Evolutionary conservation across 2,888 invertebrate species (phyloP).

Genomic region (Drosophila melanosoma): DNA sequence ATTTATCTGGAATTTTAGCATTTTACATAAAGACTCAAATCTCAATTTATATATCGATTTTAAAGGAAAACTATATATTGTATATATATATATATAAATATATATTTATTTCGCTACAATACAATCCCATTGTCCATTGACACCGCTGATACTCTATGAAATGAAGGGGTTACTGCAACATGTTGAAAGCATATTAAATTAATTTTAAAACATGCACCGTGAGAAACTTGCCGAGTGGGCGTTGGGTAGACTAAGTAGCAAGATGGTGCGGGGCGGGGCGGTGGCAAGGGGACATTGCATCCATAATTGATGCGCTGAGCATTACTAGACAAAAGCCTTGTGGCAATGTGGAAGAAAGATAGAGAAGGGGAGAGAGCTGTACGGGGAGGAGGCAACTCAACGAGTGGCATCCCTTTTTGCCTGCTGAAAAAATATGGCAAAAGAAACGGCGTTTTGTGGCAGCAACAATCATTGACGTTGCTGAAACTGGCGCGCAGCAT

Average conservation of each 20-base stretch:
- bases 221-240: conserved; percentile 69
- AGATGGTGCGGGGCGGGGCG: background rate
- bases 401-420: conserved; percentile 38
- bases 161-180: conserved; percentile 21
- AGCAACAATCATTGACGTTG: conserved; percentile 27
- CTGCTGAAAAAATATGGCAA: conserved; percentile 40
- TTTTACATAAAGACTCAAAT: background rate
- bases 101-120: background rate
- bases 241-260: conserved; percentile 14
- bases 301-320: conserved; percentile 70
- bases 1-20: background rate
- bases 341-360: background rate
- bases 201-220: conserved; percentile 68
- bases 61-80: background rate
- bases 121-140: conserved; percentile 15
- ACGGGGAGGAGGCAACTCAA: background rate
- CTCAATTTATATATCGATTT: background rate
- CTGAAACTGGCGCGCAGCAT: conserved; percentile 30
- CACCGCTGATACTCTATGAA: background rate
- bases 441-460: conserved; percentile 44
- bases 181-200: conserved; percentile 69
- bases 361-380: background rate
- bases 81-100: background rate
- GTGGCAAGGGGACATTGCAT: conserved; percentile 30
- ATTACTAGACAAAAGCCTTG: conserved; percentile 67